phyloP scores from a whole-genome alignment of 1,140 invertebrate species.

The Triops cancriformis region DNA sequence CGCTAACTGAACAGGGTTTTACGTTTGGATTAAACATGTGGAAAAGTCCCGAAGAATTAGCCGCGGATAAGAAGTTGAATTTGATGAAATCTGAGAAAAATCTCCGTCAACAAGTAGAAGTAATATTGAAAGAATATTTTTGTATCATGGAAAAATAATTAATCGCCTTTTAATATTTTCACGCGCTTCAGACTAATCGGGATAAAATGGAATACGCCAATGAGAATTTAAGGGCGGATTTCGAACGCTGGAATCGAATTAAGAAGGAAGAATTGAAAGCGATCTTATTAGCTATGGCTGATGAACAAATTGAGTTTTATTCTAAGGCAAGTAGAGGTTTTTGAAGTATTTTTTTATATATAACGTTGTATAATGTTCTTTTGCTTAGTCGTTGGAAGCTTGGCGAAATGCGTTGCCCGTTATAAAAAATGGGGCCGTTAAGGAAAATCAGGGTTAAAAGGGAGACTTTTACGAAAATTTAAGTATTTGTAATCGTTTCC shows the following conservation, averaged over 20 bases:
- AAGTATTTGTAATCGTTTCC: too few relatives aligned
- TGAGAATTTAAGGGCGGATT: slow-evolving; percentile 58
- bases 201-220: slow-evolving; percentile 62
- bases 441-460: not conserved
- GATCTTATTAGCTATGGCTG: slow-evolving; percentile 54
- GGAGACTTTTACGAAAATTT: not conserved
- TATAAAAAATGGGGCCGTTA: not conserved
- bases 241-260: slow-evolving; percentile 60
- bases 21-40: slow-evolving; percentile 38
- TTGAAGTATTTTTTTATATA: slow-evolving; percentile 22
- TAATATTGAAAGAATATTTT: slow-evolving; percentile 26
- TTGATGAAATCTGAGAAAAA: slow-evolving; percentile 46
- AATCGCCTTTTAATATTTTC: slow-evolving; percentile 14
- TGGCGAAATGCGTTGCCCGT: slow-evolving; percentile 17
- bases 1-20: slow-evolving; percentile 19
- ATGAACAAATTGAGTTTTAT: slow-evolving; percentile 59
- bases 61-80: slow-evolving; percentile 50
- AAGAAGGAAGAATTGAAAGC: slow-evolving; percentile 58
- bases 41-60: slow-evolving; percentile 44
- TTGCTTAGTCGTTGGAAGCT: slow-evolving; percentile 11
- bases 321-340: slow-evolving; percentile 44
- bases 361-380: not conserved
- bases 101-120: slow-evolving; percentile 47
- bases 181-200: slow-evolving; percentile 39
- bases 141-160: not conserved